Percentiles rank a stretch among this genome's conserved stretches.
Conservation (phyloP, 2,797 vertebrate genomes). For the Echiichthys vipera region DNA sequence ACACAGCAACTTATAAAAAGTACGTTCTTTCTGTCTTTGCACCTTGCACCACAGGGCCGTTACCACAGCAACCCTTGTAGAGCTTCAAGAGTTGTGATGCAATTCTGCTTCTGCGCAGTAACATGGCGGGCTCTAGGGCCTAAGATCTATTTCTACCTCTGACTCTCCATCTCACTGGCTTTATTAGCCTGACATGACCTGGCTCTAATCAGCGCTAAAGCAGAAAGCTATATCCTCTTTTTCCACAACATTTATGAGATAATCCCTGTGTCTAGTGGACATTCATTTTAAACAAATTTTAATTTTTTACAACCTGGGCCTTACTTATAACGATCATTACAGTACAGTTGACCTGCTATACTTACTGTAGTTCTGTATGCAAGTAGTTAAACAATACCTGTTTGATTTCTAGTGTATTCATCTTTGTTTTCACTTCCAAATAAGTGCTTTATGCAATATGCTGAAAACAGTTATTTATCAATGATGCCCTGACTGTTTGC, state of each 20-base stretch:
- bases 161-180: slow-evolving; percentile 41
- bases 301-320: not conserved
- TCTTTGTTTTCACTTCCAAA: slow-evolving; percentile 9
- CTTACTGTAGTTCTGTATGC: not conserved
- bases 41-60: slow-evolving; percentile 47
- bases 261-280: not conserved
- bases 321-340: not conserved
- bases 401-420: slow-evolving; percentile 2
- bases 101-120: slow-evolving; percentile 25
- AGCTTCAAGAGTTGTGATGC: slow-evolving; percentile 20
- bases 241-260: not conserved
- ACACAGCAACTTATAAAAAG: slow-evolving; percentile 23
- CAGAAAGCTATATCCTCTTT: slow-evolving; percentile 11
- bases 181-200: slow-evolving; percentile 44
- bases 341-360: not conserved
- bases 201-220: slow-evolving; percentile 31
- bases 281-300: not conserved
- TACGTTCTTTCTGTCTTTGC: slow-evolving; percentile 39
- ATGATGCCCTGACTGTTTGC: slow-evolving; percentile 14
- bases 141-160: slow-evolving; percentile 48
- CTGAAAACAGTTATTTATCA: slow-evolving; percentile 7
- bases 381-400: not conserved
- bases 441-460: slow-evolving; percentile 10
- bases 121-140: slow-evolving; percentile 17
- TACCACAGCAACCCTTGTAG: slow-evolving; percentile 47